Evolutionary conservation across 1,140 invertebrate species (phyloP), one percentile per base, ranked within the genome.

Genomic region (Lordiphosa clarofinis): DNA sequence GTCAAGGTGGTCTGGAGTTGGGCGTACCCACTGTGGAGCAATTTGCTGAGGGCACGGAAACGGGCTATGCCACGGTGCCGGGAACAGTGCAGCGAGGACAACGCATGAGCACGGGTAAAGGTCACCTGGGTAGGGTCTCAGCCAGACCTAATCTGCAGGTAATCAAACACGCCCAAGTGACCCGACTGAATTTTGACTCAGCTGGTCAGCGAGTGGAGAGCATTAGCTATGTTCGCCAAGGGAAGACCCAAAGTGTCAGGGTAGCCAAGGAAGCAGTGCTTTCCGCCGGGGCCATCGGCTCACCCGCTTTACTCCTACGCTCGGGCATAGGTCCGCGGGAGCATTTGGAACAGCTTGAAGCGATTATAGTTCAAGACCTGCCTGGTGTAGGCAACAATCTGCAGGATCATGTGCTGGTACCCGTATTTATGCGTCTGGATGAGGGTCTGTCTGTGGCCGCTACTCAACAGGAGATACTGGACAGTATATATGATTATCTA

Each of bases 81-180:
- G 91, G 91, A 53, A 90, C 90, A 19, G 86, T 91, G 3, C 89
- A 76, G 33, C 55, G 87, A 3, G 94, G 94, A 2, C 91, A 91
- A 54, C 89, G 94, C 37, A 91, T 91, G 68, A 94, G 92, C 71
- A 88, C 90, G 1, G 91, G 76, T 0, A 87, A 81, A 11, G 64
- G 53, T 0, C 66, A 87, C 44, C 36, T 88, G 46, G 59, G 56
- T 0, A 39, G 42, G 1, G 66, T 88, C 0, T 10, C 91, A 8
- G 66, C 24, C 0, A 90, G 92, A 15, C 79, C 90, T 5, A 97
- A 97, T 89, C 78, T 96, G 1, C 91, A 92, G 50, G 90, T 96
- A 4, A 81, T 93, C 7, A 94, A 92, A 53, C 91, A 92, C 48
- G 89, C 92, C 0, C 86, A 90, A 53, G 93, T 92, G 0, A 91